These are phyloP conservation scores for Naja naja DNA, from an alignment of 2,113 vertebrate species.

Conservation along the genomic window DNA sequence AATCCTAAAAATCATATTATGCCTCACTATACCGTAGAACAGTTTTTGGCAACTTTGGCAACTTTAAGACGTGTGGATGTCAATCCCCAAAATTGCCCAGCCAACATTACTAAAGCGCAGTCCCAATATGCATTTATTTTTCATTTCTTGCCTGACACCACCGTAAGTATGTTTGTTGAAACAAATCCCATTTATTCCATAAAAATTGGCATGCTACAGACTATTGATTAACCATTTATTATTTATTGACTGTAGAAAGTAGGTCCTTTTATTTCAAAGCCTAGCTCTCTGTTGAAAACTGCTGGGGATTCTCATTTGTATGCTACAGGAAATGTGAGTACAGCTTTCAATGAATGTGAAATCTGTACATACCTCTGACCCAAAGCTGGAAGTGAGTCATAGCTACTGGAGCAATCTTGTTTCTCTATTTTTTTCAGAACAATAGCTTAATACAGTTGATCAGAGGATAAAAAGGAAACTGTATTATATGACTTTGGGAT, in stretches of 20 bases:
- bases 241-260: not conserved
- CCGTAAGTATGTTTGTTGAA: not conserved
- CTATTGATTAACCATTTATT: not conserved
- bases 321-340: not conserved
- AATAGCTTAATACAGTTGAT: not conserved
- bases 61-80: not conserved
- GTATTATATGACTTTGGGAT: not conserved
- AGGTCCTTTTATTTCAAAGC: constrained; percentile 3
- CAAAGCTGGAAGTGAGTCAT: not conserved
- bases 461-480: not conserved
- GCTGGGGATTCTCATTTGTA: not conserved
- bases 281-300: not conserved
- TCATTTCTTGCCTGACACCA: not conserved
- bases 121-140: not conserved
- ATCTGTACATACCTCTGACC: not conserved
- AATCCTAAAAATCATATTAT: not conserved
- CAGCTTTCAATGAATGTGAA: not conserved
- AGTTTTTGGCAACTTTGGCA: not conserved
- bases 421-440: not conserved
- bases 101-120: not conserved
- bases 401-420: not conserved
- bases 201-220: not conserved
- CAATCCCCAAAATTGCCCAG: not conserved
- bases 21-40: not conserved
- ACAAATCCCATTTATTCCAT: constrained; percentile 3